Evolutionary conservation across 2,113 vertebrate genomes (phyloP).

Genomic region (Nasalis larvatus): DNA sequence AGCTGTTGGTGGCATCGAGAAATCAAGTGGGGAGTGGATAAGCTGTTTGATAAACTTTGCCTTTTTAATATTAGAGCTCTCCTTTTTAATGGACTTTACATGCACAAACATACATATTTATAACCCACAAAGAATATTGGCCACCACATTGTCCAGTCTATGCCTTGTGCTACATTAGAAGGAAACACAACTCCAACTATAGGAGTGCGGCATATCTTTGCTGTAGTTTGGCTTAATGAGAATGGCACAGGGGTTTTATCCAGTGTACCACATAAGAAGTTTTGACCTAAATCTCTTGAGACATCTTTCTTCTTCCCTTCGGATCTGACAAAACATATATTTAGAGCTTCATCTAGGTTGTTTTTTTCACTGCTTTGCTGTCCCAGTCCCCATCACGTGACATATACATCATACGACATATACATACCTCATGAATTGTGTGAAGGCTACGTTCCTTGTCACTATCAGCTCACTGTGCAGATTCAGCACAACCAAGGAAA

Average conservation of each 20-base stretch:
- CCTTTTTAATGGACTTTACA: background rate
- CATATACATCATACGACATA: background rate
- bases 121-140: background rate
- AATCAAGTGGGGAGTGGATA: conserved; percentile 9
- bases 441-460: background rate
- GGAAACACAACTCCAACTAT: background rate
- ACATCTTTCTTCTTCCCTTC: background rate
- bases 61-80: conserved; percentile 1
- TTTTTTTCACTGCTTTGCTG: background rate
- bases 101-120: background rate
- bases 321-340: background rate
- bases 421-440: background rate
- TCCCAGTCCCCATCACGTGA: no score
- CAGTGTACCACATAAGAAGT: background rate
- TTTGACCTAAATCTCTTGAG: background rate
- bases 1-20: background rate
- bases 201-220: background rate
- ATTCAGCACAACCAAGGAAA: background rate
- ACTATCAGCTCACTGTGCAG: background rate
- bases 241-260: background rate
- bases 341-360: background rate
- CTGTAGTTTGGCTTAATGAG: background rate
- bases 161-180: background rate
- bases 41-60: conserved; percentile 19
- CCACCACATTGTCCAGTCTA: background rate